Evolutionary conservation across 2,797 vertebrate species (phyloP).

Genomic region (Macroramphosus scolopax): DNA sequence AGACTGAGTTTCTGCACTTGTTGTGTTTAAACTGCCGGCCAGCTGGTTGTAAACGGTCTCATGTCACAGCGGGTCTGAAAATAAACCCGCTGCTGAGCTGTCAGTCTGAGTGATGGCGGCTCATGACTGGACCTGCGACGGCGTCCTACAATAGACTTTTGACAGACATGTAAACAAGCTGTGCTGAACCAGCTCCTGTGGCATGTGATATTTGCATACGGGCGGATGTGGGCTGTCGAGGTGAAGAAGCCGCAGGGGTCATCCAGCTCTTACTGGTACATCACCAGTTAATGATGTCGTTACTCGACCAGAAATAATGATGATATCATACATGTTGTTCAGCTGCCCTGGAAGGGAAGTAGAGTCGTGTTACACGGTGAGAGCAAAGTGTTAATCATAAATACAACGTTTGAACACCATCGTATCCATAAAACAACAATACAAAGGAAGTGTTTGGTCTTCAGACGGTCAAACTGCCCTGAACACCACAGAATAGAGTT

Average conservation of each 20-base stretch:
- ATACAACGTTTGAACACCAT: constrained; percentile 49
- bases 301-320: no score
- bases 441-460: constrained; percentile 35
- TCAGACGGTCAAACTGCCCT: constrained; percentile 18
- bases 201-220: constrained; percentile 11
- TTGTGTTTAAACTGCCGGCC: constrained; percentile 4
- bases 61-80: constrained; percentile 28
- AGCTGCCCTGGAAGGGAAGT: constrained; percentile 53
- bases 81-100: constrained; percentile 45
- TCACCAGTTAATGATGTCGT: no score
- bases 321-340: not conserved
- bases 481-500: constrained; percentile 2
- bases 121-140: constrained; percentile 37
- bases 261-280: no score
- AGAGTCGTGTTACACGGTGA: constrained; percentile 34
- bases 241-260: no score
- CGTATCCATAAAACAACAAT: constrained; percentile 17
- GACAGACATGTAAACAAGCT: constrained; percentile 46
- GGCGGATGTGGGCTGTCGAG: not conserved
- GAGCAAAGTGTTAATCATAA: constrained; percentile 30
- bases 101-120: constrained; percentile 33
- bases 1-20: not conserved
- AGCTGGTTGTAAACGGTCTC: constrained; percentile 12
- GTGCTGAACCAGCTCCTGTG: constrained; percentile 11
- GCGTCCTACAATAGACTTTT: constrained; percentile 40